phyloP scores from a whole-genome alignment of 2,888 invertebrate species.

The Mesorhabditis spiculigera region DNA sequence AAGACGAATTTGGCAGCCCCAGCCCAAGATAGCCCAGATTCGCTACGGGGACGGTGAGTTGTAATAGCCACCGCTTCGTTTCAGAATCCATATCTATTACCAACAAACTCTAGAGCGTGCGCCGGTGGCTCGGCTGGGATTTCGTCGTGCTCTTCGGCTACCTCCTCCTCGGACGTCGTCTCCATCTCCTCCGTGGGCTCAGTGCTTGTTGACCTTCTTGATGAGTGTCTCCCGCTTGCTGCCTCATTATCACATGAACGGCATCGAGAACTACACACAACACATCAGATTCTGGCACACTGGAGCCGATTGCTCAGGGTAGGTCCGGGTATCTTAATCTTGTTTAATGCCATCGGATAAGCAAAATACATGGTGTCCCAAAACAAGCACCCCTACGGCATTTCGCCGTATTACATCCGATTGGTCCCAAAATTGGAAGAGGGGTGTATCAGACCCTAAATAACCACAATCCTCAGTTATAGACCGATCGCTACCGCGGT shows the following conservation, averaged over 20 bases:
- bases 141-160: not conserved
- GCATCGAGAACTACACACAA: slow-evolving; percentile 41
- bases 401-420: too few species aligned
- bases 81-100: too few species aligned
- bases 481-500: too few species aligned
- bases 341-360: too few species aligned
- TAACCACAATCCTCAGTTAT: too few species aligned
- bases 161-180: not conserved
- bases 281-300: slow-evolving; percentile 41
- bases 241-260: slow-evolving; percentile 19
- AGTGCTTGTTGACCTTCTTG: not conserved
- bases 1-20: not conserved
- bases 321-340: not conserved
- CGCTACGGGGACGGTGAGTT: not conserved
- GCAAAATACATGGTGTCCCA: too few species aligned
- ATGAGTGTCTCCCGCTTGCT: not conserved
- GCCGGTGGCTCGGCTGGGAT: not conserved
- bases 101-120: not conserved
- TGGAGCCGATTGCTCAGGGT: slow-evolving; percentile 46
- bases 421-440: too few species aligned
- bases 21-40: not conserved
- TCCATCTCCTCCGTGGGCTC: not conserved
- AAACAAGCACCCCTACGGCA: too few species aligned
- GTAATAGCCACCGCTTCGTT: too few species aligned
- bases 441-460: too few species aligned